These are phyloP conservation scores for Heloderma charlesbogerti DNA, from an alignment of 2,113 vertebrate species.

Conservation along the genomic window DNA sequence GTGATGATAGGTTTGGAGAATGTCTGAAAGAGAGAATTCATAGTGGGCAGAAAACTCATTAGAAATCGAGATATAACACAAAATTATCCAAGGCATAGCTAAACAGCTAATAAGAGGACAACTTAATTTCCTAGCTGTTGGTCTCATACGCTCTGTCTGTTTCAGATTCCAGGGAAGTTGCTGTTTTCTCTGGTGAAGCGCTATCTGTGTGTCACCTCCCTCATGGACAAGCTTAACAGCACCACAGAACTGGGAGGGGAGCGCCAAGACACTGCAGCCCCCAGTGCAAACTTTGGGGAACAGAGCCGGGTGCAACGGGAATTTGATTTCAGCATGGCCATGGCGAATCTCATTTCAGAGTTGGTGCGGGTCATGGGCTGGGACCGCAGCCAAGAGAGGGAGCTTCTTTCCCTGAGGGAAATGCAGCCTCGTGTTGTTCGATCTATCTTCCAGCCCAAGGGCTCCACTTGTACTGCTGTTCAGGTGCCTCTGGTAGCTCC, in stretches of 20 bases:
- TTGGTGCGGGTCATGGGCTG: conserved; percentile 92
- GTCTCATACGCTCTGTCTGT: conserved; percentile 14
- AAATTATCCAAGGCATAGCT: background rate
- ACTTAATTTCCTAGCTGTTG: conserved; percentile 67
- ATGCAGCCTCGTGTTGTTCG: conserved; percentile 66
- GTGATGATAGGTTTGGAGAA: background rate
- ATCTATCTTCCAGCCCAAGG: conserved; percentile 89
- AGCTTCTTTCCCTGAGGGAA: background rate
- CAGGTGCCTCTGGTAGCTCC: conserved; percentile 41
- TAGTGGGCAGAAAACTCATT: background rate
- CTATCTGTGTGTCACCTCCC: conserved; percentile 92
- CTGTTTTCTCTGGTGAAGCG: conserved; percentile 93
- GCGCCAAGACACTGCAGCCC: conserved; percentile 68
- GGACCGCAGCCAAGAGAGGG: conserved; percentile 77
- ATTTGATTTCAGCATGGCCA: conserved; percentile 93
- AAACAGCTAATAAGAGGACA: conserved; percentile 61
- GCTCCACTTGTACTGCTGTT: conserved; percentile 47
- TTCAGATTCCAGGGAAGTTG: conserved; percentile 94
- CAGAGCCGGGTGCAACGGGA: conserved; percentile 81
- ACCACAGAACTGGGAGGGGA: conserved; percentile 77
- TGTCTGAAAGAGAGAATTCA: background rate
- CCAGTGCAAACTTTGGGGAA: conserved; percentile 69
- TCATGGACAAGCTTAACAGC: conserved; percentile 90
- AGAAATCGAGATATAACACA: background rate
- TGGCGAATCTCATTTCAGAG: conserved; percentile 93